Conservation (phyloP, 1,140 invertebrate species). For the Oryctes rhinoceros region DNA sequence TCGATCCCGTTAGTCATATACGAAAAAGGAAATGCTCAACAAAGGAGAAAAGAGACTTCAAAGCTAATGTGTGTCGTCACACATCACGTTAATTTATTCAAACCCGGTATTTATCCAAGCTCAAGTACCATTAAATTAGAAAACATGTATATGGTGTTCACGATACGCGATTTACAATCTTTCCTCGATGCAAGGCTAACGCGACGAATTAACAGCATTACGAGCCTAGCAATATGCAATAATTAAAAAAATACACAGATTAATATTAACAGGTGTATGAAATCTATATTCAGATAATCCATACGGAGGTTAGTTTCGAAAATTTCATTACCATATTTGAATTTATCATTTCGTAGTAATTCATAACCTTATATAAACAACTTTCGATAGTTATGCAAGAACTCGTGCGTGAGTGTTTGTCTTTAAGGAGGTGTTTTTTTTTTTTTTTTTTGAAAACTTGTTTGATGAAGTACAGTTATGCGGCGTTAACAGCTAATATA, state of each 20-base stretch:
- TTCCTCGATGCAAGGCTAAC: neutral
- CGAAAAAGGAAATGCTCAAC: conserved; percentile 1
- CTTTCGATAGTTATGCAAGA: conserved; percentile 24
- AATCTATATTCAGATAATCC: conserved; percentile 12
- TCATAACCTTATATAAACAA: conserved; percentile 28
- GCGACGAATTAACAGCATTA: neutral
- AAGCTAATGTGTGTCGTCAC: conserved; percentile 9
- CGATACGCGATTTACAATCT: neutral
- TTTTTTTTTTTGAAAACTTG: conserved; percentile 11
- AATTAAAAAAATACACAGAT: conserved; percentile 33
- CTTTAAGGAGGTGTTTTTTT: conserved; percentile 17
- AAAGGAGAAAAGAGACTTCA: conserved; percentile 18
- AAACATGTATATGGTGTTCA: neutral
- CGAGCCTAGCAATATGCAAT: neutral
- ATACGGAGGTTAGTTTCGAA: conserved; percentile 12
- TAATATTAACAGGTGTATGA: conserved; percentile 28
- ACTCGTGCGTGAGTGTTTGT: neutral
- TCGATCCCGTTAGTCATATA: conserved; percentile 1
- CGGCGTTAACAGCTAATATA: neutral
- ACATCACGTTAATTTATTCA: conserved; percentile 22
- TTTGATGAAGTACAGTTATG: conserved; percentile 3
- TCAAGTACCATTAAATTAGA: conserved; percentile 15
- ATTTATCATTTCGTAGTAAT: conserved; percentile 25
- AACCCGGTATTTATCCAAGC: neutral
- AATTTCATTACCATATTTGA: conserved; percentile 30